phyloP scores from a whole-genome alignment of 2,888 invertebrate species.

The Euzophera pinguis region DNA sequence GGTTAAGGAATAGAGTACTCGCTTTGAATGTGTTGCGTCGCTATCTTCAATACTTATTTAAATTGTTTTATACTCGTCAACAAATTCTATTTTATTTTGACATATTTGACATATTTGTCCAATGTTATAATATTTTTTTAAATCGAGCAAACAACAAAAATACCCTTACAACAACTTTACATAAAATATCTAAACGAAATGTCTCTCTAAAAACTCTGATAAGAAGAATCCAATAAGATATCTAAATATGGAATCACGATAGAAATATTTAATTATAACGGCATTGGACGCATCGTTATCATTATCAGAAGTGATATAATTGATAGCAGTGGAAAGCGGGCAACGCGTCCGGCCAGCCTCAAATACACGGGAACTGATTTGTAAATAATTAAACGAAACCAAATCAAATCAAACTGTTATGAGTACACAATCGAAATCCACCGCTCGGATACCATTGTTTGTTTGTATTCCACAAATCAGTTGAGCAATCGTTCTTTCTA shows the following conservation, averaged over 20 bases:
- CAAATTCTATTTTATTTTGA: too few relatives aligned
- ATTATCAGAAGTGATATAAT: conserved; percentile 20
- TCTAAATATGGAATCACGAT: conserved; percentile 17
- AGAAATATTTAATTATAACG: conserved; percentile 22
- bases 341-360: conserved; percentile 17
- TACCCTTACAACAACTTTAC: too few relatives aligned
- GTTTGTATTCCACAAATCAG: conserved; percentile 55
- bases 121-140: too few relatives aligned
- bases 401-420: conserved; percentile 44
- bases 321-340: conserved; percentile 22
- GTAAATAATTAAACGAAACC: conserved; percentile 51
- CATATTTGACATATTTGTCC: too few relatives aligned
- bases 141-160: too few relatives aligned
- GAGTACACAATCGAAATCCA: conserved; percentile 42
- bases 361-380: conserved; percentile 35
- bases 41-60: too few relatives aligned
- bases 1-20: too few relatives aligned
- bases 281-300: conserved; percentile 25
- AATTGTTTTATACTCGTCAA: too few relatives aligned
- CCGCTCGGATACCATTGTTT: conserved; percentile 62
- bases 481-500: conserved; percentile 63
- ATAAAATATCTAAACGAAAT: neutral
- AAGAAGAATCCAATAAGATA: conserved; percentile 2
- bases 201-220: neutral
- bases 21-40: too few relatives aligned